Conservation (phyloP, 2,888 invertebrate genomes). For the Acleris emargana region DNA sequence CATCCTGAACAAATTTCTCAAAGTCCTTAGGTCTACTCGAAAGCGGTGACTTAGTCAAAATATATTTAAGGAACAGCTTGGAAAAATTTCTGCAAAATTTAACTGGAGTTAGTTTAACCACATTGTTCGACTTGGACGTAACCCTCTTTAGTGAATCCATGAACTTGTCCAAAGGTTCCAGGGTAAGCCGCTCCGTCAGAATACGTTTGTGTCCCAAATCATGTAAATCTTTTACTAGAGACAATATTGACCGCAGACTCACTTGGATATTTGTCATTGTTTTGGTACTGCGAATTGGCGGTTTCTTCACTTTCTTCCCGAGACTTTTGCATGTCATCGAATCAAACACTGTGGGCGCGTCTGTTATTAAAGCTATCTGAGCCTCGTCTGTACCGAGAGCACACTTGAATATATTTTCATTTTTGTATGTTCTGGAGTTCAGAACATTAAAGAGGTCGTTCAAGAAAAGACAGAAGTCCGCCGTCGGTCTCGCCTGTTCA, state of each 20-base stretch:
- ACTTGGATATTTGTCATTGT: constrained; percentile 9
- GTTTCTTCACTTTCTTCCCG: neutral
- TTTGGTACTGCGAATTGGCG: neutral
- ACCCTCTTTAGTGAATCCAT: neutral
- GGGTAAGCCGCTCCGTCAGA: constrained; percentile 15
- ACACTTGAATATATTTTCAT: constrained; percentile 14
- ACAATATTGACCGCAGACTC: constrained; percentile 11
- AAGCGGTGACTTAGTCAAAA: constrained; percentile 18
- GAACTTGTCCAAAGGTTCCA: constrained; percentile 6
- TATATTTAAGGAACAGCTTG: constrained; percentile 13
- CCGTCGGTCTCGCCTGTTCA: constrained; percentile 17
- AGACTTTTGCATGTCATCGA: neutral
- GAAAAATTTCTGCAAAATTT: constrained; percentile 17
- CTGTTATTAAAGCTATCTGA: constrained; percentile 8
- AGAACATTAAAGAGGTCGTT: constrained; percentile 22
- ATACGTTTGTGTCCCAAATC: constrained; percentile 12
- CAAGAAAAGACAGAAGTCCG: constrained; percentile 14
- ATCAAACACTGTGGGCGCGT: constrained; percentile 14
- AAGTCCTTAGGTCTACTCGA: constrained; percentile 16
- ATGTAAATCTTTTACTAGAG: constrained; percentile 10
- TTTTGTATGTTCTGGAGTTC: constrained; percentile 20
- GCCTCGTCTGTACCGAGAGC: constrained; percentile 19
- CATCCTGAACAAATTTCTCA: constrained; percentile 12
- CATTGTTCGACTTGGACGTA: neutral
- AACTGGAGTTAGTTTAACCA: constrained; percentile 7